Base-by-base conservation (phyloP, 2,113 vertebrate species). In the Siniperca chuatsi region DNA sequence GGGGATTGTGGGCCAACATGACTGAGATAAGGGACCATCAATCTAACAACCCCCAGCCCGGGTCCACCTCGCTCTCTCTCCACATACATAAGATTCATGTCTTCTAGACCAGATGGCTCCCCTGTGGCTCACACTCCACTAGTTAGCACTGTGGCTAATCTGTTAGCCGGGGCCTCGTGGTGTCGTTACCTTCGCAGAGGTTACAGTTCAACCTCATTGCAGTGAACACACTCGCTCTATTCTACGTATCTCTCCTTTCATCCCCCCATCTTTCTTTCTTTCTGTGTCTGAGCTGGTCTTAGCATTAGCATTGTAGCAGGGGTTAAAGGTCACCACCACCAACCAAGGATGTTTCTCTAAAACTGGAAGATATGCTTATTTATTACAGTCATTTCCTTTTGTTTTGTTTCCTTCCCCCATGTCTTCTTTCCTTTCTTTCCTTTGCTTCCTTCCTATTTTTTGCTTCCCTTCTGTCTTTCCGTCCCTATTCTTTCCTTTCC, bases 111-210 rank as follows among this genome's bases (percentile, higher is more conserved):
- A n/a, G 75, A 87, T 70, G 75, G 57, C 79, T 87, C 82, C 79
- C 85, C 54, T 11, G 75, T 77, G 82, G 75, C 78, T 75, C 68
- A 33, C 65, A 37, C 80, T 33, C 64, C 4, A 40, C 73, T 58
- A 60, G 78, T 75, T 90, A 90, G 81, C 78, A 60, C 48, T 3
- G 66, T 37, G 81, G 86, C 84, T 90, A 86, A 84, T 80, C 84
- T 18, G 54, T 79, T 79, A 89, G 78, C 84, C 21, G 12, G 60
- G 61, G 35, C 75, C 29, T 64, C 0, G 50, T 0, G 13, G 52
- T 18, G 74, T 75, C 29, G 18, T 70, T 66, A 52, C 33, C 74
- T 40, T n/a, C 13, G 16, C 62, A 23, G 73, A 69, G 84, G 86
- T 62, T 37, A 87, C 57, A 66, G 87, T 74, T 90, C 81, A 77